Evolutionary conservation across 1,140 invertebrate species (phyloP).

Genomic region (Leguminivora glycinivorella): DNA sequence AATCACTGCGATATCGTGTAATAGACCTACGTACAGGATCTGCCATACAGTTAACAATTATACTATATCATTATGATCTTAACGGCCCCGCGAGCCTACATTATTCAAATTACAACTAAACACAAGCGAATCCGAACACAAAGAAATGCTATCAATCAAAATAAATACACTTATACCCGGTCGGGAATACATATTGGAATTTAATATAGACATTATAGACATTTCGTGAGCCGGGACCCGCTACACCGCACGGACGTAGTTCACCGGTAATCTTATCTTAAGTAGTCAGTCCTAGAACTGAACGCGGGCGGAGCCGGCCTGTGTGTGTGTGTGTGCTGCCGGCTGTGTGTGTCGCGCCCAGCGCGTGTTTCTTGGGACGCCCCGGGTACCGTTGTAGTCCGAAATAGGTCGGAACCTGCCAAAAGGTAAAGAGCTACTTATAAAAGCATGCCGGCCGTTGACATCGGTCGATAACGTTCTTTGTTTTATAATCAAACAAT

Average conservation of each 20-base stretch:
- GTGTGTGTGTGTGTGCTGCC: background rate
- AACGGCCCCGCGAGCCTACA: slow-evolving; percentile 43
- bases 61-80: slow-evolving; percentile 53
- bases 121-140: slow-evolving; percentile 60
- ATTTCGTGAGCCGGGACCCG: slow-evolving; percentile 32
- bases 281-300: slow-evolving; percentile 51
- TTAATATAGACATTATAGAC: slow-evolving; percentile 25
- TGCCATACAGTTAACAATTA: slow-evolving; percentile 63
- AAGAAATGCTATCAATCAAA: slow-evolving; percentile 51
- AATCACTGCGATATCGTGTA: slow-evolving; percentile 71
- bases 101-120: slow-evolving; percentile 56
- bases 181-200: slow-evolving; percentile 3
- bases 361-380: background rate
- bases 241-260: slow-evolving; percentile 33
- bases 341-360: background rate
- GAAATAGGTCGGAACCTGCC: background rate
- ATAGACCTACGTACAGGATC: slow-evolving; percentile 52
- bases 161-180: slow-evolving; percentile 64
- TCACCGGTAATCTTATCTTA: slow-evolving; percentile 53
- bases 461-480: too few species aligned
- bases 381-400: slow-evolving; percentile 9
- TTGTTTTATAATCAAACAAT: too few species aligned
- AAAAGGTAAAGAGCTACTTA: background rate
- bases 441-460: too few species aligned
- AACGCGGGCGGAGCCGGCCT: background rate